Evolutionary conservation across 2,113 vertebrate species (phyloP).

Genomic region (Mellivora capensis): DNA sequence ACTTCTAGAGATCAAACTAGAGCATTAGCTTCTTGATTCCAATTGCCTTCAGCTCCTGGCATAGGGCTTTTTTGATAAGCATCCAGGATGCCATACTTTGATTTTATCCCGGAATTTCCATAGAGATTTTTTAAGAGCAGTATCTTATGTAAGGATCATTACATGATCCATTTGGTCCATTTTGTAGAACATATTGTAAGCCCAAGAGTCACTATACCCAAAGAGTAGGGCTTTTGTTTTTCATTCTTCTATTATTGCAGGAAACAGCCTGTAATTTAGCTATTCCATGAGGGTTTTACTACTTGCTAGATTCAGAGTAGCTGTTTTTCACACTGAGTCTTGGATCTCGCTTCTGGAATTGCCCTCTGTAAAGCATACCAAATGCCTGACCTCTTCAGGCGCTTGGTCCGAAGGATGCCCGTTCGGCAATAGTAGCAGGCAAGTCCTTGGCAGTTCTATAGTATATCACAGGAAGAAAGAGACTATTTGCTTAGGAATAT

Average conservation of each 20-base stretch:
- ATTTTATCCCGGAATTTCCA: background rate
- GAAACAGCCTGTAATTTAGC: background rate
- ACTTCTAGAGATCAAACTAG: background rate
- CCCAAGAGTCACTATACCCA: background rate
- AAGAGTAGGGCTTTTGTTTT: background rate
- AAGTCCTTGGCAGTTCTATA: background rate
- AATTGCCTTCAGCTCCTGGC: background rate
- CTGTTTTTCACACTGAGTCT: background rate
- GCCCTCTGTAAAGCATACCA: background rate
- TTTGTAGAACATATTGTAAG: background rate
- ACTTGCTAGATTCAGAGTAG: background rate
- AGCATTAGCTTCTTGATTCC: background rate
- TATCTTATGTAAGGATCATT: background rate
- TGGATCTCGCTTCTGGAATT: background rate
- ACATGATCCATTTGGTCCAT: background rate
- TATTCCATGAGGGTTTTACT: background rate
- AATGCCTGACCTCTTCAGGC: background rate
- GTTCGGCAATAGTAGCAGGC: background rate
- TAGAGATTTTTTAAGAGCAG: background rate
- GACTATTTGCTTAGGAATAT: background rate
- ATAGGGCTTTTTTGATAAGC: background rate
- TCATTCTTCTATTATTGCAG: background rate
- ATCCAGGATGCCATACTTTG: background rate
- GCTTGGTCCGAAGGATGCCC: background rate
- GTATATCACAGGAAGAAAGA: background rate